phyloP scores from a whole-genome alignment of 2,113 vertebrate species.

The Saguinus imperator region DNA sequence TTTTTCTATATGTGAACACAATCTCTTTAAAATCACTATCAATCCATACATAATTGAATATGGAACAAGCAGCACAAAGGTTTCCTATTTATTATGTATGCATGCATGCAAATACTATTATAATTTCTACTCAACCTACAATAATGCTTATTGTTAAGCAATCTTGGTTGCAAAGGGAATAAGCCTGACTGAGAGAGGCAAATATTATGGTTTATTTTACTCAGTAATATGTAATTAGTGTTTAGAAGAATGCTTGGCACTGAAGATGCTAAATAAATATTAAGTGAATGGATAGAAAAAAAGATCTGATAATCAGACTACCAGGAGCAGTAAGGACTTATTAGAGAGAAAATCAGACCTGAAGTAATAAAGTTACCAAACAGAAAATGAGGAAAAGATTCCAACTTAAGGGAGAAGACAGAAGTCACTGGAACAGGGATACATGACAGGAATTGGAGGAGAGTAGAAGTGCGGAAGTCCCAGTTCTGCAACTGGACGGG shows the following conservation, averaged over 20 bases:
- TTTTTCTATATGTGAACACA: not conserved
- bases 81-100: not conserved
- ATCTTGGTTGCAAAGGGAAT: not conserved
- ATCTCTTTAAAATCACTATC: not conserved
- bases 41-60: not conserved
- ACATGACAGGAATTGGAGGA: not conserved
- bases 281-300: not conserved
- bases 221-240: not conserved
- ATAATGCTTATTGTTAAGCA: not conserved
- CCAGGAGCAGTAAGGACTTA: not conserved
- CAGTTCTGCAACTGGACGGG: not conserved
- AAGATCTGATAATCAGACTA: not conserved
- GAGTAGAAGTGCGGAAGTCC: not conserved
- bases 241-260: not conserved
- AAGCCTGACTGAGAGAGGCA: not conserved
- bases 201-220: not conserved
- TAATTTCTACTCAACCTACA: not conserved
- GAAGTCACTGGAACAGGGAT: not conserved
- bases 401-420: not conserved
- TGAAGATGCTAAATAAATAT: not conserved
- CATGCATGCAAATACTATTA: not conserved
- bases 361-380: not conserved
- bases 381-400: not conserved
- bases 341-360: not conserved
- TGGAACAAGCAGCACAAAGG: fast-evolving